Evolutionary conservation across 37 sponge, comb jelly and placozoan genomes (phyloP).

Genomic region (Haliclona indistincta): DNA sequence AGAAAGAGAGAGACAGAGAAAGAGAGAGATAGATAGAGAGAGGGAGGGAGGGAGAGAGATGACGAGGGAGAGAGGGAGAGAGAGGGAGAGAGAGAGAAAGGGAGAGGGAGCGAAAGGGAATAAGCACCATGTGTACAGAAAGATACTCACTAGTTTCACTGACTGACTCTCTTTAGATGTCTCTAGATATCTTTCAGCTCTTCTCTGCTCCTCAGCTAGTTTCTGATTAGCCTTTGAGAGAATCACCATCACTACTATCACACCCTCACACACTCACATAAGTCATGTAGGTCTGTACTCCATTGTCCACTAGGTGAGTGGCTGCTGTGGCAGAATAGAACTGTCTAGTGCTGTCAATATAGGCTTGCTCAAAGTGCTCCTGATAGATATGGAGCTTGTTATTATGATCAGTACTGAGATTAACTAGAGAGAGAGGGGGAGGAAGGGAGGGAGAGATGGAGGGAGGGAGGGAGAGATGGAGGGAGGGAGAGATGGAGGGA

Average conservation of each 20-base stretch:
- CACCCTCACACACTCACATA: constrained; percentile 69
- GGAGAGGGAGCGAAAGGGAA: too few relatives aligned
- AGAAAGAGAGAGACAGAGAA: too few relatives aligned
- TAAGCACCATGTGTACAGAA: too few relatives aligned
- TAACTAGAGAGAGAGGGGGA: constrained; percentile 66
- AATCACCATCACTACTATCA: too few relatives aligned
- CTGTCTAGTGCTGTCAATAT: constrained; percentile 61
- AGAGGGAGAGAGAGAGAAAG: too few relatives aligned
- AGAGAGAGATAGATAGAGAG: too few relatives aligned
- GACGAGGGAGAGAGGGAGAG: constrained; percentile 19
- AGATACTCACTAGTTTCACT: constrained; percentile 40
- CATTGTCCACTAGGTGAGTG: constrained; percentile 73
- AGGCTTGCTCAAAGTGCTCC: constrained; percentile 85
- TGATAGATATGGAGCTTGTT: constrained; percentile 80
- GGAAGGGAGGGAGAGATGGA: too few relatives aligned
- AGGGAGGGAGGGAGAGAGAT: neutral
- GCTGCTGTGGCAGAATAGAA: constrained; percentile 67
- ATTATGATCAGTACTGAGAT: constrained; percentile 69
- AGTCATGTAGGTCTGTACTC: constrained; percentile 88
- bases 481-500: too few relatives aligned
- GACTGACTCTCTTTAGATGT: constrained; percentile 70
- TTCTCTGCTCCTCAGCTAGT: constrained; percentile 74
- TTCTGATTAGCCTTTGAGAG: constrained; percentile 74
- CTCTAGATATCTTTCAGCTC: constrained; percentile 81
- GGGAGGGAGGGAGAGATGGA: too few relatives aligned